Evolutionary conservation across 2,113 vertebrate genomes (phyloP), one percentile per base, ranked within the genome.

Genomic region (Vicugna pacos): DNA sequence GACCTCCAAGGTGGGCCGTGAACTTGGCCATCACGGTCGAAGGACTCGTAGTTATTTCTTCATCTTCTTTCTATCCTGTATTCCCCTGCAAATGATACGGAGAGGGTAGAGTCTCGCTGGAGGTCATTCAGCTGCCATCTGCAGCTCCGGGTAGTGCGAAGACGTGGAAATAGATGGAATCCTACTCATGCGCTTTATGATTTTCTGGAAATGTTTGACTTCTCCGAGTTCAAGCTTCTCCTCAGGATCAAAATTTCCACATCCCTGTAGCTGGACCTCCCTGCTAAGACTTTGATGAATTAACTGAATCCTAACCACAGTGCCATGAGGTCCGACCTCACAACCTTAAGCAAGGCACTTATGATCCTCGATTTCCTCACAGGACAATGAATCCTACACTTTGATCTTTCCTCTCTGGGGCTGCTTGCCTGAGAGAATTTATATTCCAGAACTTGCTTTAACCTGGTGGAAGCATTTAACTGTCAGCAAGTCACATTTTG

Each of bases 121-220:
- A 89, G 90, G 65, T 89, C 87, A 89, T 60, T 65, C 64, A 8
- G 60, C 67, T 82, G 10, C 60, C 93, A 60, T 65, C 72, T 67
- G 54, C 86, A 32, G 60, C 50, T 79, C 35, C 16, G 5, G 19
- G 67, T 22, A 35, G 6, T 86, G 62, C 60, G n/a, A 54, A 72
- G 62, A 72, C 15, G 19, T 64, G 69, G 50, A 67, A 35, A 60
- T 19, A 48, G 14, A 26, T 24, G 65, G 54, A 79, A 35, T 77
- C 56, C 28, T 58, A 58, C 62, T 82, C 24, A 38, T 5, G 12
- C 5, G 5, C 81, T 72, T 32, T 13, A 46, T 80, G 81, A 48
- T 28, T 82, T 91, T 93, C 67, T 82, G n/a, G 32, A 76, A 72
- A 15, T n/a, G 54, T 52, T 38, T 76, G 67, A 62, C 67, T 19